These are phyloP conservation scores for Polydrusus pterygomalis DNA, from an alignment of 2,888 invertebrate species.

Conservation along the genomic window DNA sequence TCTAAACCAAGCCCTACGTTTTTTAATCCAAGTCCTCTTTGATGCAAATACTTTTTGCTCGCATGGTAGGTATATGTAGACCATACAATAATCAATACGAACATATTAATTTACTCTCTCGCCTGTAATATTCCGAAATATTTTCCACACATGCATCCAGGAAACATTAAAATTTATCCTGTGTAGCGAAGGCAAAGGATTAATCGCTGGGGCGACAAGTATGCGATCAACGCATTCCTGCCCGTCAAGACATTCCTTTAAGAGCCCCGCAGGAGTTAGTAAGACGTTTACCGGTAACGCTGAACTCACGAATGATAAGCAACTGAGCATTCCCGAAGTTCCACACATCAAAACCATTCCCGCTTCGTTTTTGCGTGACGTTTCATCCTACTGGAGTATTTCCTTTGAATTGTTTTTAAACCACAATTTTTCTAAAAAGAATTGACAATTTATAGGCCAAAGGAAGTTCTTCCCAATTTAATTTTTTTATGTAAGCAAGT, in stretches of 20 bases:
- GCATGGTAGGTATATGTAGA: background rate
- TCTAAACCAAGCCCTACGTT: too few relatives aligned
- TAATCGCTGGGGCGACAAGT: constrained; percentile 65
- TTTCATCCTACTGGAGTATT: background rate
- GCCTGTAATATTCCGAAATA: constrained; percentile 10
- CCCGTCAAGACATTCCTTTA: constrained; percentile 67
- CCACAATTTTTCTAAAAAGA: background rate
- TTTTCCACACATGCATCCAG: constrained; percentile 35
- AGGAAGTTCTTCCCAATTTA: too few relatives aligned
- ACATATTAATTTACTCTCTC: constrained; percentile 8
- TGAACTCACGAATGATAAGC: constrained; percentile 60
- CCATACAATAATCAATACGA: background rate
- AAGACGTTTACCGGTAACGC: constrained; percentile 70
- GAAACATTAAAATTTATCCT: constrained; percentile 50
- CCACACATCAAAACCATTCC: constrained; percentile 70
- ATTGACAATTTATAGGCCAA: too few relatives aligned
- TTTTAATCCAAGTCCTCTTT: too few relatives aligned
- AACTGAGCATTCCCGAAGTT: constrained; percentile 70
- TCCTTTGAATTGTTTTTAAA: background rate
- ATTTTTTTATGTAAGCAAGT: too few relatives aligned
- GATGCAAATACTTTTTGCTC: too few relatives aligned
- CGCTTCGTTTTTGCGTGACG: constrained; percentile 56
- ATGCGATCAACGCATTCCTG: constrained; percentile 71
- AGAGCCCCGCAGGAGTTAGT: constrained; percentile 64
- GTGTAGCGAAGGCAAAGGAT: constrained; percentile 42